Evolutionary conservation across 92 coral and sea anemone genomes (phyloP).

Genomic region (Epizoanthus ramosus): DNA sequence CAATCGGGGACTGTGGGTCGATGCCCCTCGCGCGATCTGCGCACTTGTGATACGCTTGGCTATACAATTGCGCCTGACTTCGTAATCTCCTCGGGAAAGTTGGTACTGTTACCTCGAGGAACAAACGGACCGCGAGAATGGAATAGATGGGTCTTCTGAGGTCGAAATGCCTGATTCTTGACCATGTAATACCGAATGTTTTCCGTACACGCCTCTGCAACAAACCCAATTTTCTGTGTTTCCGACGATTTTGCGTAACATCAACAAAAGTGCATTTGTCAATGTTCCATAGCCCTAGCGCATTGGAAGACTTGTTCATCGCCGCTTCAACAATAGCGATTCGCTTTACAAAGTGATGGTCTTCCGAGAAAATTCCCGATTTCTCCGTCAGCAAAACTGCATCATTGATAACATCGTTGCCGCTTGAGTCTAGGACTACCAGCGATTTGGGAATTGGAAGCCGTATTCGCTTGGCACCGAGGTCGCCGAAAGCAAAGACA

Average conservation of each 20-base stretch:
- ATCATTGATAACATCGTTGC: conserved; percentile 71
- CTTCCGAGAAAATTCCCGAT: conserved; percentile 73
- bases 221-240: conserved; percentile 72
- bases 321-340: conserved; percentile 91
- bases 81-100: conserved; percentile 78
- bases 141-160: conserved; percentile 93
- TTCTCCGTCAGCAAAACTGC: conserved; percentile 66
- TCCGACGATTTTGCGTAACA: conserved; percentile 84
- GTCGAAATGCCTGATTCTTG: conserved; percentile 81
- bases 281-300: conserved; percentile 94
- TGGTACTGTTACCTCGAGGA: conserved; percentile 69
- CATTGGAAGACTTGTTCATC: conserved; percentile 79
- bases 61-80: conserved; percentile 84
- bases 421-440: conserved; percentile 70
- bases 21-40: conserved; percentile 45
- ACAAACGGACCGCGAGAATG: conserved; percentile 88
- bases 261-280: conserved; percentile 81
- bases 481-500: conserved; percentile 12
- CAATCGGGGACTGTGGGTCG: not conserved
- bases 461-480: conserved; percentile 65
- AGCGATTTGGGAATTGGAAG: conserved; percentile 78
- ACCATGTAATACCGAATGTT: conserved; percentile 93
- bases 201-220: conserved; percentile 91
- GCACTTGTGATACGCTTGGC: conserved; percentile 79
- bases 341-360: conserved; percentile 82